Evolutionary conservation across 2,797 vertebrate species (phyloP), one percentile per base, ranked within the genome.

Genomic region (Hydrocynus forskahlii): DNA sequence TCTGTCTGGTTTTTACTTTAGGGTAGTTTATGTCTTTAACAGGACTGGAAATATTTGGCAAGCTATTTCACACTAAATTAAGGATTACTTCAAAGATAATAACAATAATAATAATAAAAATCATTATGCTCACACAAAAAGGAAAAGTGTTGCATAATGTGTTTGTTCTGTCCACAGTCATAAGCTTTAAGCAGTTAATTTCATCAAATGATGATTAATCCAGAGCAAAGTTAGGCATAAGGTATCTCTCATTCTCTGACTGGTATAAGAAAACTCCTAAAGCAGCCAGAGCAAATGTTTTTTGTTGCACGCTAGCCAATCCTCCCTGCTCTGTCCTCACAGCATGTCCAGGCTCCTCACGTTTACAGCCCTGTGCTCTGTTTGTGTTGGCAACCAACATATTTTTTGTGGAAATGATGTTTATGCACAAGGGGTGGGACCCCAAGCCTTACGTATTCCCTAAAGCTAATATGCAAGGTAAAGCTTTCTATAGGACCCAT

Each of bases 211-310:
- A 73, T 72, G 66, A 67, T 79, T 40, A 71, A 77, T 78, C 69
- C 45, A 77, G 21, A 25, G 82, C 43, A 29, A 29, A 63, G 8
- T 50, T 59, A 78, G 57, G 45, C 59, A 78, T 74, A 38, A 35
- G 29, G 75, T 75, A 83, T 52, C 54, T 79, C 55, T 83, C 57
- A 76, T 12, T 74, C 52, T 85, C 76, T 76, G 72, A 86, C 90
- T 66, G 85, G 86, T 71, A 78, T 76, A 54, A 78, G 83, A 87
- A 88, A 87, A 60, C 25, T 68, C 29, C 38, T 62, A 59, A 83
- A 64, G 60, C 84, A 85, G 91, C 85, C 89, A 88, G 86, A 78
- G 85, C 86, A 88, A 91, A 87, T 74, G 62, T 86, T 89, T 91
- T 86, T 67, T 85, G 38, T 75, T 78, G 64, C 54, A 87, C 80